Conservation (phyloP, 2,888 invertebrate genomes). For the Serrognathus titanus region DNA sequence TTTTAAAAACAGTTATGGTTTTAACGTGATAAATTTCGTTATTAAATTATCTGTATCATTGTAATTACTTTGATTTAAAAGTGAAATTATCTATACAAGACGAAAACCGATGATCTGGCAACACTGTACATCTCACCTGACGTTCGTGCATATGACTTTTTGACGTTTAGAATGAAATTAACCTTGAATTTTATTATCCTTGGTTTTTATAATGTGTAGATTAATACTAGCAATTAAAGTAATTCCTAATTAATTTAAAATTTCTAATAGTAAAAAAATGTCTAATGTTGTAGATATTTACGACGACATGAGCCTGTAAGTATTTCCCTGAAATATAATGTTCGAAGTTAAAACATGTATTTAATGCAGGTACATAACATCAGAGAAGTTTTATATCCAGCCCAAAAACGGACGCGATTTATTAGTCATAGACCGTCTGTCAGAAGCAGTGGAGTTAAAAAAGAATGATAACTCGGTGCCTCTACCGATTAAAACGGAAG, state of each 20-base stretch:
- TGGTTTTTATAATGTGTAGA: no score
- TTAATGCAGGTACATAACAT: slow-evolving; percentile 69
- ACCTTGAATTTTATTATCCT: no score
- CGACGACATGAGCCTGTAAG: slow-evolving; percentile 74
- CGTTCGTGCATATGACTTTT: no score
- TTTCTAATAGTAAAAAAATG: slow-evolving; percentile 3
- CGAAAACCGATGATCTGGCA: no score
- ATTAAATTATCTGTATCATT: no score
- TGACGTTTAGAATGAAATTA: no score
- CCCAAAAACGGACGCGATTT: slow-evolving; percentile 73
- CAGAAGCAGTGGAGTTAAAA: slow-evolving; percentile 37
- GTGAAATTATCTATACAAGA: no score
- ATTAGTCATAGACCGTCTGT: slow-evolving; percentile 78
- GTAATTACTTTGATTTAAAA: no score
- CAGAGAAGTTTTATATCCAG: slow-evolving; percentile 86
- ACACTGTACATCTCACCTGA: no score
- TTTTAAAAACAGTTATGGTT: no score
- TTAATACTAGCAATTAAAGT: no score
- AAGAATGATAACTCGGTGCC: slow-evolving; percentile 60
- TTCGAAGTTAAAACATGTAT: background rate
- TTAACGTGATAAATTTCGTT: no score
- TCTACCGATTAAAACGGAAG: slow-evolving; percentile 58
- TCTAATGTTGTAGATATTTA: slow-evolving; percentile 51
- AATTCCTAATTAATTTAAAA: background rate
- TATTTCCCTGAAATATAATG: slow-evolving; percentile 28